Evolutionary conservation across 2,797 vertebrate species (phyloP), one percentile per base, ranked within the genome.

Genomic region (Sparus aurata): DNA sequence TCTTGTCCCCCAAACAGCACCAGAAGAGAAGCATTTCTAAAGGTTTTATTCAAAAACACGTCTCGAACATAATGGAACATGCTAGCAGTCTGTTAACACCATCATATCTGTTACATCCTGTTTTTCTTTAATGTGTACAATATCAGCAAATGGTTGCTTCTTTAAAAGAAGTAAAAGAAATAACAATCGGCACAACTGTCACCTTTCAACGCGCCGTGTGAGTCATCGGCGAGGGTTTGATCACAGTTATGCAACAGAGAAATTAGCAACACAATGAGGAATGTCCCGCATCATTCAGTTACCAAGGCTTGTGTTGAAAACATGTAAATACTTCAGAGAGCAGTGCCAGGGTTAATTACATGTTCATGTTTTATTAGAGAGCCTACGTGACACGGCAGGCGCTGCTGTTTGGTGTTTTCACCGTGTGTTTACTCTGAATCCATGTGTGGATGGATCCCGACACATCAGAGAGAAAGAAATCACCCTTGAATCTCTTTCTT

Each of bases 311-410:
- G 53, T 70, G 55, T 49, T 47, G 64, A 77, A 76, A 81, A 77
- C 64, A 64, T 11, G 38, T 57, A 65, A 75, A 66, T 64, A 70
- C 34, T 38, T 4, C 0, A 23, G 52, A 84, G 60, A 49, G 12
- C 77, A 54, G 57, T 23, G 68, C 53, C 69, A 82, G 60, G 22
- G 55, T 77, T 85, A 85, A 87, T 84, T 69, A 64, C 45, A 85
- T 47, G 49, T 15, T 81, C 15, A 22, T 75, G 66, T 79, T 91
- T 84, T 65, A 84, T 77, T 69, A 65, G 69, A 54, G 27, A 54
- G 45, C 63, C 58, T n/a, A 80, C 65, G 64, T 73, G 77, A 73
- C 27, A 60, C 18, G 18, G 53, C 77, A 79, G 43, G 67, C 34
- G 17, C 18, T 57, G 60, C 55, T 60, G 54, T 69, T 46, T 47